Base-by-base conservation (phyloP, 1,140 invertebrate genomes). In the Atta colombica region DNA sequence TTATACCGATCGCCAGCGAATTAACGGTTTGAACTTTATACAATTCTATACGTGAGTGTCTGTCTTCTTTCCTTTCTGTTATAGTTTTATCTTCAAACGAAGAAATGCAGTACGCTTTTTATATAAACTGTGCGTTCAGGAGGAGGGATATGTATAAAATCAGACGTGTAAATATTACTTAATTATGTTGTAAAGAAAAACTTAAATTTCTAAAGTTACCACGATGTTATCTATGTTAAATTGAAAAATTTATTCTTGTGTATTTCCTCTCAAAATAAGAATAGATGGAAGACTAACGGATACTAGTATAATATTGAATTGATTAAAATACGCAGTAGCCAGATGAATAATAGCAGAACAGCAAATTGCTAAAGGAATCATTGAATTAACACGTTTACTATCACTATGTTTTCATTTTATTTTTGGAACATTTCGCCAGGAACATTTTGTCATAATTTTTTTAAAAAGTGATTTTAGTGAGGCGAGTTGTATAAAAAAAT, bases 1-100 rank as follows among this genome's bases (percentile, higher is more conserved):
- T 92, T 93, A 85, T 85, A 93, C 87, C 92, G 86, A 89, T 80
- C 86, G 77, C 65, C 45, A 77, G 28, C 53, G 60, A 88, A 71
- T 63, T 60, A 68, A 61, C 71, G 58, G 58, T 60, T 77, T 49
- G 45, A 78, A 72, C 35, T 68, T 80, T 21, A 18, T 68, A 77
- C 55, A 77, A 45, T 55, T 21, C 10, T 66, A 69, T 16, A 60
- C 49, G 35, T 39, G 28, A 39, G 28, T 68, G 18, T 3, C 10
- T 49, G 45, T 69, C 21, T 49, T 14, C 3, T 3, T 78, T 31
- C 8, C 1, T 66, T 28, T 53, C 49, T 66, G n/a, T 65, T 16
- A 39, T 45, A 25, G 39, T 31, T 63, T 53, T 2, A 35, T 16
- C 60, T 58, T 78, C 63, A 3, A 49, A 28, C 14, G 16, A 55